Evolutionary conservation across 2,113 vertebrate species (phyloP), one percentile per base, ranked within the genome.

Genomic region (Siphamia tubifer): DNA sequence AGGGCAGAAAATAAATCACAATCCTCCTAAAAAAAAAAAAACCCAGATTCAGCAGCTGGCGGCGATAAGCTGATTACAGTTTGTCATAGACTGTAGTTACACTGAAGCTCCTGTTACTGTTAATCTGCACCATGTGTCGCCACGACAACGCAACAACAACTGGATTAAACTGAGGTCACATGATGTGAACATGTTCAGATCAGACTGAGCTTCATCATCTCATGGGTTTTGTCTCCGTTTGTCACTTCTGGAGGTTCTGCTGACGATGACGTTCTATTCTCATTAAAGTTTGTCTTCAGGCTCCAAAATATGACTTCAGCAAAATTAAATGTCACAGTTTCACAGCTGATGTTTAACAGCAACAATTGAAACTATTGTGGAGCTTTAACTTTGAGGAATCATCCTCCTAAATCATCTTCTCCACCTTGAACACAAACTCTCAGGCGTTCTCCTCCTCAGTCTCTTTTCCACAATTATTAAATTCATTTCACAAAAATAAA

Each of bases 11-110:
- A 11, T 10, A 8, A 16, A 28, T 19, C 9, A 6, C 31, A 58
- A 20, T 32, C 9, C 12, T n/a, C 20, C 0, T 1, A 16, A 21
- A 23, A 21, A 3, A 9, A 2, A 0, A 23, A 21, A 3, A 9
- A 2, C 0, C 31, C 0, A 12, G 20, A 23, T 11, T 8, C 53
- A 12, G 38, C 42, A 51, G 20, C 56, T 58, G 42, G 30, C 25
- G 49, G 39, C 25, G 23, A 6, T 69, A 51, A 74, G 66, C 70
- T 40, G 71, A 51, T 75, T 51, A 64, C 23, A 21, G 31, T 20
- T 36, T 16, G 44, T 47, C 20, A 15, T 61, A 24, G 12, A 3
- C 55, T 51, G 42, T 38, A 11, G 25, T 43, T 45, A 23, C 19
- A 3, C 19, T 23, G 66, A 23, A 15, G n/a, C 43, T 63, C 27